Evolutionary conservation across 2,797 vertebrate genomes (phyloP).

Genomic region (Psittacula echo): DNA sequence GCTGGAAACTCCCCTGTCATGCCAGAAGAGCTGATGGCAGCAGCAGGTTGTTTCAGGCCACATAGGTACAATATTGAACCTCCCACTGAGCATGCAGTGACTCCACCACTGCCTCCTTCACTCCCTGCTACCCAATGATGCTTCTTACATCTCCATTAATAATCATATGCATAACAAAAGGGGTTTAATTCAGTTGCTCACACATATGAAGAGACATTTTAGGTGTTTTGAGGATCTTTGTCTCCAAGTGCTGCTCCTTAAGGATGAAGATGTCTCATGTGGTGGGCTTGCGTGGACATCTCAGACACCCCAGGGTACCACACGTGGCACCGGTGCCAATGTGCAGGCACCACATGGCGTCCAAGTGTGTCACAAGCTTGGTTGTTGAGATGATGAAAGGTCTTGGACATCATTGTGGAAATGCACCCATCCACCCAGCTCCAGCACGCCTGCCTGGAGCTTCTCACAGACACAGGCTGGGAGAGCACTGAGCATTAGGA

Average conservation of each 20-base stretch:
- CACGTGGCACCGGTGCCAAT: not conserved
- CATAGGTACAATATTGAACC: not conserved
- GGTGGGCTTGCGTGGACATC: not conserved
- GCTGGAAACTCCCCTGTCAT: not conserved
- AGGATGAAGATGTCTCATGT: not conserved
- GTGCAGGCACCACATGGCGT: not conserved
- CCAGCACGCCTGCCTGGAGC: not conserved
- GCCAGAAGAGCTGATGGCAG: not conserved
- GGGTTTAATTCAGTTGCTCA: not conserved
- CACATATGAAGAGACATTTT: not conserved
- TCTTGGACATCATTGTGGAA: not conserved
- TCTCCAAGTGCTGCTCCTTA: fast-evolving
- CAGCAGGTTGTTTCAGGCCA: fast-evolving
- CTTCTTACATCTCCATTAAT: not conserved
- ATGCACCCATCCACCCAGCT: not conserved
- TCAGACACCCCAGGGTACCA: no score
- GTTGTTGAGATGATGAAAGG: not conserved
- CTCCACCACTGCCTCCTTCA: not conserved
- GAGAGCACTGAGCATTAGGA: fast-evolving
- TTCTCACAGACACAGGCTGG: not conserved
- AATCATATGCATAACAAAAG: not conserved
- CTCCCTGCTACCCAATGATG: not conserved
- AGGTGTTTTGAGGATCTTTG: not conserved
- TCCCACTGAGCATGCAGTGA: fast-evolving
- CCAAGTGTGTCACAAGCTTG: not conserved